A percentile compares a stretch with the other conserved stretches of the same genome.
Conservation (phyloP, 2,888 invertebrate genomes). For the Mesochorus sp. region DNA sequence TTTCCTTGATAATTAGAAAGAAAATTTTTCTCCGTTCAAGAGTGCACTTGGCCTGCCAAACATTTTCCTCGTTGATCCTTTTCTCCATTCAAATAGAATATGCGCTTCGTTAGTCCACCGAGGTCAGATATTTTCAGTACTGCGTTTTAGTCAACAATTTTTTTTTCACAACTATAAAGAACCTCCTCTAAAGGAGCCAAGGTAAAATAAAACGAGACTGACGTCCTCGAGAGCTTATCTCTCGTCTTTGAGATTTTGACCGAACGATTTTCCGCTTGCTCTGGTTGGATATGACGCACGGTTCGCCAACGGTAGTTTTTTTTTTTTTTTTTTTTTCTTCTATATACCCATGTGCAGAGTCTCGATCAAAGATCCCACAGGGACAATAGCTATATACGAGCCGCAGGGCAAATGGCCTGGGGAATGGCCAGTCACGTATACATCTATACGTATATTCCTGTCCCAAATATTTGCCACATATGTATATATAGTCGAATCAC, state of each 20-base stretch:
- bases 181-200: too few relatives aligned
- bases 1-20: background rate
- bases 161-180: too few relatives aligned
- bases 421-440: background rate
- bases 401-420: conserved; percentile 20
- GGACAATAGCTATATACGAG: conserved; percentile 13
- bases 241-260: background rate
- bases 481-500: background rate
- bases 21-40: too few relatives aligned
- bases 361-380: conserved; percentile 48
- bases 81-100: too few relatives aligned
- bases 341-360: conserved; percentile 5
- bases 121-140: too few relatives aligned
- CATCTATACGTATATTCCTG: background rate
- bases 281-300: conserved; percentile 2
- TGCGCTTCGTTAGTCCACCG: too few relatives aligned
- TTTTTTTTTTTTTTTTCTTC: background rate
- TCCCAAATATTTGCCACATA: background rate
- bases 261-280: conserved; percentile 21
- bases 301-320: background rate
- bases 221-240: conserved; percentile 2
- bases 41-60: too few relatives aligned
- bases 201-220: background rate
- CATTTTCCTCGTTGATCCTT: too few relatives aligned
- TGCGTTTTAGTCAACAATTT: too few relatives aligned